These are phyloP conservation scores for Chrysaora quinquecirrha DNA, from an alignment of 30 jellyfish, hydroid and myxozoan species.

Conservation along the genomic window DNA sequence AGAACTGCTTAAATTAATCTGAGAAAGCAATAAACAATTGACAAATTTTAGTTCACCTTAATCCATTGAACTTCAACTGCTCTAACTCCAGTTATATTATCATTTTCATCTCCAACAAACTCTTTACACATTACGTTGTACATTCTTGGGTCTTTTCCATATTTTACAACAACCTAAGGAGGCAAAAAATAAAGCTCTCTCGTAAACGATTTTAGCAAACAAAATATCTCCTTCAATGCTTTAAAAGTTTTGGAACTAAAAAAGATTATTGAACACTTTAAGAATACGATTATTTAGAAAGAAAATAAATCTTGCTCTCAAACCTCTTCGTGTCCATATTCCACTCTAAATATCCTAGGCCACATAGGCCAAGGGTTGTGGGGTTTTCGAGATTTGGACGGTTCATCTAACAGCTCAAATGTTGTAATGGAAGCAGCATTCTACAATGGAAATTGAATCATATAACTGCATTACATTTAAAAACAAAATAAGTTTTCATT, in stretches of 20 bases:
- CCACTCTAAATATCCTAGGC: slow-evolving; percentile 84
- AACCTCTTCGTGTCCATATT: slow-evolving; percentile 89
- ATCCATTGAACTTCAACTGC: slow-evolving; percentile 71
- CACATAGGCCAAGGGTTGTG: slow-evolving; percentile 82
- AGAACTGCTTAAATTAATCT: too few species aligned
- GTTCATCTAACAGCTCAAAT: slow-evolving; percentile 71
- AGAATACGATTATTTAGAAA: too few species aligned
- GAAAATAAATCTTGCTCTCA: too few species aligned
- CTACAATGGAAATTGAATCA: slow-evolving; percentile 1
- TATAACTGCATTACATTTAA: neutral
- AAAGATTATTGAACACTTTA: too few species aligned
- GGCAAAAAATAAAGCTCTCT: too few species aligned
- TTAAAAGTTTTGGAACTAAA: too few species aligned
- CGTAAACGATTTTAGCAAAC: too few species aligned
- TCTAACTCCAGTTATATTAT: slow-evolving; percentile 51
- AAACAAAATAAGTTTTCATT: neutral
- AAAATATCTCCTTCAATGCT: too few species aligned
- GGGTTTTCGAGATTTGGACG: slow-evolving; percentile 45
- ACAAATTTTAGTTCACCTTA: too few species aligned
- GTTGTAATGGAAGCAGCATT: slow-evolving; percentile 77
- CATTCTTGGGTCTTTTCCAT: slow-evolving; percentile 78
- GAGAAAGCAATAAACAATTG: too few species aligned
- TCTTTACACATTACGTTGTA: slow-evolving; percentile 73
- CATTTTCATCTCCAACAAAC: slow-evolving; percentile 67
- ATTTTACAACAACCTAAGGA: slow-evolving; percentile 61